phyloP scores from a whole-genome alignment of 2,888 invertebrate species.

The Protophormia terraenovae region DNA sequence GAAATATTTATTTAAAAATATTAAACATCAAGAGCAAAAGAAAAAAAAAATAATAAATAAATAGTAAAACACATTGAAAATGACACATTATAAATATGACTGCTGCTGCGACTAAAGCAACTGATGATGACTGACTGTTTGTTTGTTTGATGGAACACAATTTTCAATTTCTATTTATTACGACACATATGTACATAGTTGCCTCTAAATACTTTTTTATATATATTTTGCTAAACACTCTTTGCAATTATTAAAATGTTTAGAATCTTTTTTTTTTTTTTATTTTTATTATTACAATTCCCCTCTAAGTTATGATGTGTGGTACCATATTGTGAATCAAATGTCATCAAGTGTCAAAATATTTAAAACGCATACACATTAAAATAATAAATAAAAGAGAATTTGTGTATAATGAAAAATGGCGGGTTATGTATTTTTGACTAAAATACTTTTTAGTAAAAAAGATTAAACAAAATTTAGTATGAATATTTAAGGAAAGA shows the following conservation, averaged over 20 bases:
- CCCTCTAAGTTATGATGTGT: background rate
- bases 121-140: background rate
- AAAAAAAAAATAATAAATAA: constrained; percentile 5
- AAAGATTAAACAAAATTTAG: too few relatives aligned
- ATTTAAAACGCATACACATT: constrained; percentile 11
- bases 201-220: background rate
- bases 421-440: too few relatives aligned
- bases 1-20: background rate
- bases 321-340: constrained; percentile 57
- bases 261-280: background rate
- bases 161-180: background rate
- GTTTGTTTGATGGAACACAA: constrained; percentile 1
- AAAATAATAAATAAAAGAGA: background rate
- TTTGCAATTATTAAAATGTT: constrained; percentile 40
- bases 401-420: background rate
- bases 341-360: constrained; percentile 66
- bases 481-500: too few relatives aligned
- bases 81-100: constrained; percentile 12
- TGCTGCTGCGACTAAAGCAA: background rate
- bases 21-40: background rate
- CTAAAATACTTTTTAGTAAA: too few relatives aligned
- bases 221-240: too few relatives aligned
- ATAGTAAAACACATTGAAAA: constrained; percentile 21
- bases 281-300: constrained; percentile 7
- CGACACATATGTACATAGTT: background rate